These are phyloP conservation scores for Heloderma charlesbogerti DNA, from an alignment of 2,113 vertebrate species.

Conservation along the genomic window DNA sequence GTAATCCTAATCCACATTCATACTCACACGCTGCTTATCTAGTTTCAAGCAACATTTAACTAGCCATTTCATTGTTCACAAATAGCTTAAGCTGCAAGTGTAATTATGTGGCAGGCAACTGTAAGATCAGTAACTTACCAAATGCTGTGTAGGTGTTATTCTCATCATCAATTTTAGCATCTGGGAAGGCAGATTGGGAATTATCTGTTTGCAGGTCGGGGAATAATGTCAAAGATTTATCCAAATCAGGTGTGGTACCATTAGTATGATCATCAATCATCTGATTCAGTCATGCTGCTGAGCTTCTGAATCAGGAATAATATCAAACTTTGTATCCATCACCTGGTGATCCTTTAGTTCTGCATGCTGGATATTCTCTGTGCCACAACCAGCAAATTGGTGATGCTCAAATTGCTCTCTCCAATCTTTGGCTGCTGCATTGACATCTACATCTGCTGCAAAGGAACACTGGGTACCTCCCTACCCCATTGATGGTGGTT, in stretches of 20 bases:
- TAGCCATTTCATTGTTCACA: not conserved
- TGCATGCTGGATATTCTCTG: not conserved
- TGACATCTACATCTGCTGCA: not conserved
- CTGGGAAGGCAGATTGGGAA: not conserved
- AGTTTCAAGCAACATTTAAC: not conserved
- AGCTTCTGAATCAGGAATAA: not conserved
- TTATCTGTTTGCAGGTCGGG: not conserved
- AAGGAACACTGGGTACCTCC: too few species aligned
- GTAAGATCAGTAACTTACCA: not conserved
- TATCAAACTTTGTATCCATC: not conserved
- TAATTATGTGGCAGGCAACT: not conserved
- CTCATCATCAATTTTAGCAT: not conserved
- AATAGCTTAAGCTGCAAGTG: not conserved
- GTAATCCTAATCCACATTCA: not conserved
- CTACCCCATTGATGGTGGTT: not conserved
- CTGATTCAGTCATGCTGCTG: not conserved
- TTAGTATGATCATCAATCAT: not conserved
- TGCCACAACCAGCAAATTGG: too few species aligned
- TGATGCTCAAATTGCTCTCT: too few species aligned
- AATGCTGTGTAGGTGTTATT: not conserved
- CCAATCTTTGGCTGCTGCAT: not conserved
- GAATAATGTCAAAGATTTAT: not conserved
- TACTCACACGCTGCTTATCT: not conserved
- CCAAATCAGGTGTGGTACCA: not conserved
- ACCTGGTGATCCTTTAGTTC: not conserved